These are phyloP conservation scores for Agonopterix subpropinquella DNA, from an alignment of 2,888 invertebrate species.

Conservation along the genomic window DNA sequence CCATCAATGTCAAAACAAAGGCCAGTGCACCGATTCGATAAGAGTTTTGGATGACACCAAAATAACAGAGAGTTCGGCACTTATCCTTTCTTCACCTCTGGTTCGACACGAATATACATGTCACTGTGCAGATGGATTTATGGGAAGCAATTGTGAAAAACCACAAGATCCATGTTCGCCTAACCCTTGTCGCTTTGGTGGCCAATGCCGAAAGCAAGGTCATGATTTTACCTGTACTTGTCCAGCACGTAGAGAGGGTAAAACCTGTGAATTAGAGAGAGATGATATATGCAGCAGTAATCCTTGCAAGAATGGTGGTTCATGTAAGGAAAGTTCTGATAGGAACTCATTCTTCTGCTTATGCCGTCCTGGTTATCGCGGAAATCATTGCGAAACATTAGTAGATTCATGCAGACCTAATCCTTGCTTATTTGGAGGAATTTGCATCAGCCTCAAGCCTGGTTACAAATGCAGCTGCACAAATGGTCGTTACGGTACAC, in stretches of 20 bases:
- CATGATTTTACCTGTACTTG: constrained; percentile 91
- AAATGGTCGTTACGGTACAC: constrained; percentile 91
- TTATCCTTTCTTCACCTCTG: constrained; percentile 89
- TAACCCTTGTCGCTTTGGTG: constrained; percentile 90
- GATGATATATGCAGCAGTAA: constrained; percentile 90
- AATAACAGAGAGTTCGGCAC: constrained; percentile 86
- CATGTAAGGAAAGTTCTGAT: constrained; percentile 91
- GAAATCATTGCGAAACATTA: constrained; percentile 91
- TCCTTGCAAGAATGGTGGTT: constrained; percentile 94
- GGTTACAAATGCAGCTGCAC: constrained; percentile 91
- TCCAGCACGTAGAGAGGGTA: constrained; percentile 85
- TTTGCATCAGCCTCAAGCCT: constrained; percentile 91
- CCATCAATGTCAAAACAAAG: constrained; percentile 85
- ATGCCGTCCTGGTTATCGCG: constrained; percentile 93
- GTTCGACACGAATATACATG: constrained; percentile 87
- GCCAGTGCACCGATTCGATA: constrained; percentile 83
- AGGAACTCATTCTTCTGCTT: constrained; percentile 93
- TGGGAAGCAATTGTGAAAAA: constrained; percentile 87
- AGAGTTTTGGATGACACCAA: constrained; percentile 81
- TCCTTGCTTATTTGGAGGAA: constrained; percentile 93
- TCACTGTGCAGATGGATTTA: constrained; percentile 89
- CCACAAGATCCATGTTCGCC: constrained; percentile 94
- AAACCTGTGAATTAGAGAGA: constrained; percentile 87
- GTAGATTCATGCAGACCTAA: constrained; percentile 94
- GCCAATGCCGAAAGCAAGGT: constrained; percentile 88